These are phyloP conservation scores for Bradypus variegatus DNA, from an alignment of 2,797 vertebrate genomes.

Conservation along the genomic window DNA sequence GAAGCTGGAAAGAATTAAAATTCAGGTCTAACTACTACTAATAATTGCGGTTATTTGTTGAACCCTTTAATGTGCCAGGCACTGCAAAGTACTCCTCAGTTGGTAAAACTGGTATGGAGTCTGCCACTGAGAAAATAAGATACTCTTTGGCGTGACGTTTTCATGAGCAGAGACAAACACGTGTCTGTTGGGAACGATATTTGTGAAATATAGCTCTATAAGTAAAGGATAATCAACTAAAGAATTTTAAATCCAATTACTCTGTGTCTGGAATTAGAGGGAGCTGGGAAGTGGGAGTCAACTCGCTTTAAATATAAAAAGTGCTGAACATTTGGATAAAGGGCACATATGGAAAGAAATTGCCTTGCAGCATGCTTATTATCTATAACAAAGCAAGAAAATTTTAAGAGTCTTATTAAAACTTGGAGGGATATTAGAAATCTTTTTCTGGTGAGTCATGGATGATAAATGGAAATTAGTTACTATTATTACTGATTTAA, in stretches of 20 bases:
- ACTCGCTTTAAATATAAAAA: slow-evolving; percentile 25
- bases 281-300: neutral
- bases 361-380: neutral
- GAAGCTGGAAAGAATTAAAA: neutral
- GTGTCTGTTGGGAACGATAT: neutral
- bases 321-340: slow-evolving; percentile 26
- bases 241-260: slow-evolving; percentile 9
- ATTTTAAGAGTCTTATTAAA: slow-evolving; percentile 24
- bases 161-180: neutral
- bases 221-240: neutral
- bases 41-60: neutral
- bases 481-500: slow-evolving; percentile 7
- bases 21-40: neutral
- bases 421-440: neutral
- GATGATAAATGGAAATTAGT: slow-evolving; percentile 28
- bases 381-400: slow-evolving; percentile 28
- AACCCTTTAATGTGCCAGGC: neutral
- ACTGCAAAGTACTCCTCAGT: neutral
- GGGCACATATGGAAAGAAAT: neutral
- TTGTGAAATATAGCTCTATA: neutral
- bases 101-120: neutral
- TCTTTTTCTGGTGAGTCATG: neutral
- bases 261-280: neutral
- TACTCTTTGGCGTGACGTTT: neutral
- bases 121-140: neutral